phyloP scores from a whole-genome alignment of 2,888 invertebrate species.

The Argynnis bischoffii region DNA sequence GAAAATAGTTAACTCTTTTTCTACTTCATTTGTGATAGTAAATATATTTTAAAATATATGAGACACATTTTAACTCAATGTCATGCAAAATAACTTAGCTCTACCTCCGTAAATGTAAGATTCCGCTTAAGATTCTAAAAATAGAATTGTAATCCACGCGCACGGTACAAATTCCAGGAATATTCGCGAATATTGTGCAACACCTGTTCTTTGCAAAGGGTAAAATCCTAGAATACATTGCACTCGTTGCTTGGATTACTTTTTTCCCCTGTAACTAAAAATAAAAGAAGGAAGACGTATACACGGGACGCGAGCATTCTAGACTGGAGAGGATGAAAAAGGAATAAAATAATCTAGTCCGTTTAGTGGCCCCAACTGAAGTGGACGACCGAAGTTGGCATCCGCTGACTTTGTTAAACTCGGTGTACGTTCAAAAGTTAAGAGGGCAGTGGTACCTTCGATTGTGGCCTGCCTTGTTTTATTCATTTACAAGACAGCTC shows the following conservation, averaged over 20 bases:
- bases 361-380: conserved; percentile 65
- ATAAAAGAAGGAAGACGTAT: conserved; percentile 72
- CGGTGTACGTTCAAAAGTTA: conserved; percentile 56
- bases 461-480: conserved; percentile 51
- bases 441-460: conserved; percentile 53
- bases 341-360: conserved; percentile 64
- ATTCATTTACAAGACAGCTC: conserved; percentile 62
- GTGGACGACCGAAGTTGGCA: conserved; percentile 47
- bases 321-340: conserved; percentile 63
- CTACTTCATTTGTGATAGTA: no score
- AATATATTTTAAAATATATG: no score
- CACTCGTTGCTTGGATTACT: conserved; percentile 67
- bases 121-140: conserved; percentile 38
- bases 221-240: conserved; percentile 75
- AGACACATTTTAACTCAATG: not conserved
- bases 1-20: no score
- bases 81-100: not conserved
- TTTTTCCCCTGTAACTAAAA: conserved; percentile 72
- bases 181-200: conserved; percentile 76
- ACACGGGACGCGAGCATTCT: conserved; percentile 68
- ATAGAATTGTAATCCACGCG: conserved; percentile 51
- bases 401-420: conserved; percentile 50
- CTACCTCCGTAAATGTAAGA: not conserved
- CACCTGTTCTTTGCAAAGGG: conserved; percentile 67
- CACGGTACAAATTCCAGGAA: conserved; percentile 60